Conservation (phyloP, 2,888 invertebrate species). For the Acleris holmiana region DNA sequence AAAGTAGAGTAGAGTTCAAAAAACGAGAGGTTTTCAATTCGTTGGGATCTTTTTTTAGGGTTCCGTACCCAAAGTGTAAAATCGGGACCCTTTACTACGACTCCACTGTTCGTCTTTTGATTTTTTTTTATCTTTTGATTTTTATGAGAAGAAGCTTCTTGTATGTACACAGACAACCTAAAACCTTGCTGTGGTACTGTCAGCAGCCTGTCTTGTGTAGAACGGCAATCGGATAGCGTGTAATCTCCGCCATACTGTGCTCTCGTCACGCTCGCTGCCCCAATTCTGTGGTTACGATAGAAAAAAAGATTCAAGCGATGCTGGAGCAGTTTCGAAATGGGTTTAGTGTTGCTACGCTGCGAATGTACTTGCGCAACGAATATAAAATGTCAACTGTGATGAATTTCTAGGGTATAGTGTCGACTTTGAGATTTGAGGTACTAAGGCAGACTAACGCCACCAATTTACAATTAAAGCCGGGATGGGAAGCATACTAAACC, state of each 20-base stretch:
- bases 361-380: slow-evolving; percentile 23
- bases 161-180: neutral
- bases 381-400: slow-evolving; percentile 19
- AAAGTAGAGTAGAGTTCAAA: no score
- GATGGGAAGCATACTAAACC: no score
- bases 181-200: slow-evolving; percentile 3
- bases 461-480: no score
- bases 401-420: neutral
- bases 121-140: no score
- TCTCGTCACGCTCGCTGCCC: slow-evolving; percentile 61
- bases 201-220: slow-evolving; percentile 28
- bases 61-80: no score
- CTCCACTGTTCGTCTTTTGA: no score
- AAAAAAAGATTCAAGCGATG: slow-evolving; percentile 48
- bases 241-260: slow-evolving; percentile 56
- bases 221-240: slow-evolving; percentile 53
- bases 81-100: no score
- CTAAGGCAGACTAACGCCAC: neutral
- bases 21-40: no score
- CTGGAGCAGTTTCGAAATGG: slow-evolving; percentile 52
- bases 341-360: slow-evolving; percentile 36
- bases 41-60: no score
- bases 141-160: no score
- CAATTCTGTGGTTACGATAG: slow-evolving; percentile 57
- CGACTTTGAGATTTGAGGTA: slow-evolving; percentile 2